Evolutionary conservation across 1,140 invertebrate genomes (phyloP).

Genomic region (Meteorus sp.): DNA sequence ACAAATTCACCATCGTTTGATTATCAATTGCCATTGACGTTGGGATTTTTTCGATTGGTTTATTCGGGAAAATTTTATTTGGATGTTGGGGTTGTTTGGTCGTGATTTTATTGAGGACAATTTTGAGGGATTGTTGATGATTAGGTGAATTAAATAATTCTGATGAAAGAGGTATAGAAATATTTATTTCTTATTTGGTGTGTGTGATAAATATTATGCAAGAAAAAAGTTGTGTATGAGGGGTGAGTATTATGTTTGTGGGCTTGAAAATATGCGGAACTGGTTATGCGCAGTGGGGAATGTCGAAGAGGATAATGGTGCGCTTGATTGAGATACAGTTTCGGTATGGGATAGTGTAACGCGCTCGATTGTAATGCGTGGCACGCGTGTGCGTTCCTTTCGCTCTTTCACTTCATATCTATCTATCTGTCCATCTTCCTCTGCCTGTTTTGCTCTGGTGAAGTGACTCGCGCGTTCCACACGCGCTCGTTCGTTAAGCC

Average conservation of each 20-base stretch:
- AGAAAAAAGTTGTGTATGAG: background rate
- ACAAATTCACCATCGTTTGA: too few relatives aligned
- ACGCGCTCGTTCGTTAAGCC: conserved; percentile 39
- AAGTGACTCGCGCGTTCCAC: conserved; percentile 32
- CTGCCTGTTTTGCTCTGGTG: background rate
- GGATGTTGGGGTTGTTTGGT: too few relatives aligned
- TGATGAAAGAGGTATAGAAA: too few relatives aligned
- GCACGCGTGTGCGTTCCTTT: conserved; percentile 36
- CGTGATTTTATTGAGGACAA: too few relatives aligned
- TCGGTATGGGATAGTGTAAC: conserved; percentile 16
- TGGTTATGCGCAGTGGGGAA: conserved; percentile 12
- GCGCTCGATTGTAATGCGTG: conserved; percentile 46
- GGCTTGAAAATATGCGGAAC: conserved; percentile 21
- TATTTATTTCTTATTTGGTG: too few relatives aligned
- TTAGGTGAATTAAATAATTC: too few relatives aligned
- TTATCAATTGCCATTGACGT: too few relatives aligned
- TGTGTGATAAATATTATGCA: background rate
- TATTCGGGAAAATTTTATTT: too few relatives aligned
- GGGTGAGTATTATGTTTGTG: conserved; percentile 19
- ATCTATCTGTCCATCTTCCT: background rate
- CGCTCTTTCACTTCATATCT: background rate
- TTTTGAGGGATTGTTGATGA: too few relatives aligned
- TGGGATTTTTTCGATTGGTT: too few relatives aligned
- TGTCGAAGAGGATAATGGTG: conserved; percentile 15
- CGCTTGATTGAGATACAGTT: conserved; percentile 21